These are phyloP conservation scores for Ladona fulva DNA, from an alignment of 1,140 invertebrate genomes.

Conservation along the genomic window DNA sequence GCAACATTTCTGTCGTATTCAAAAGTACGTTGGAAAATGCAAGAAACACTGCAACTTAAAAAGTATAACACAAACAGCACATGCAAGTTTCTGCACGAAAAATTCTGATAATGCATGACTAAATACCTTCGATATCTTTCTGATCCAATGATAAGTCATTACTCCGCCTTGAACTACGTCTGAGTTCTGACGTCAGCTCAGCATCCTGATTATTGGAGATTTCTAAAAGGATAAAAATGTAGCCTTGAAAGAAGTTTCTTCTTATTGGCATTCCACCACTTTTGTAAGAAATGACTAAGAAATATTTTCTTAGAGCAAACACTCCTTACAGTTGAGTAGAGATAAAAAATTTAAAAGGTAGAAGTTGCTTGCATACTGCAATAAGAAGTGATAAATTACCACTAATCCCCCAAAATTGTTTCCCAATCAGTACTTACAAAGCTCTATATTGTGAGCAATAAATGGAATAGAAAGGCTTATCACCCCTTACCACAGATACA, in stretches of 20 bases:
- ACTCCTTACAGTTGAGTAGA: background rate
- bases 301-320: background rate
- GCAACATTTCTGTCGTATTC: background rate
- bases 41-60: background rate
- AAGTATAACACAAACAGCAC: background rate
- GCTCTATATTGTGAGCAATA: too few relatives aligned
- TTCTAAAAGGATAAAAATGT: background rate
- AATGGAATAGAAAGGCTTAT: too few relatives aligned
- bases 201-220: background rate
- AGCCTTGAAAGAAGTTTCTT: background rate
- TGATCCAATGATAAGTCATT: constrained; percentile 1
- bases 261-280: background rate
- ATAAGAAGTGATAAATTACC: too few relatives aligned
- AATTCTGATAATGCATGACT: background rate
- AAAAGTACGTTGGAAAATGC: background rate
- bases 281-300: background rate
- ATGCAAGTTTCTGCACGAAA: background rate
- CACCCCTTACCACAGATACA: too few relatives aligned
- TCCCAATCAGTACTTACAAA: too few relatives aligned
- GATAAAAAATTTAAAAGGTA: too few relatives aligned
- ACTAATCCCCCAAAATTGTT: too few relatives aligned
- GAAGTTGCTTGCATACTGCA: too few relatives aligned
- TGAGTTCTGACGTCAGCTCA: background rate
- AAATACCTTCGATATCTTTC: background rate
- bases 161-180: background rate